Base-by-base conservation (phyloP, 2,113 vertebrate species). In the Cavia porcellus region DNA sequence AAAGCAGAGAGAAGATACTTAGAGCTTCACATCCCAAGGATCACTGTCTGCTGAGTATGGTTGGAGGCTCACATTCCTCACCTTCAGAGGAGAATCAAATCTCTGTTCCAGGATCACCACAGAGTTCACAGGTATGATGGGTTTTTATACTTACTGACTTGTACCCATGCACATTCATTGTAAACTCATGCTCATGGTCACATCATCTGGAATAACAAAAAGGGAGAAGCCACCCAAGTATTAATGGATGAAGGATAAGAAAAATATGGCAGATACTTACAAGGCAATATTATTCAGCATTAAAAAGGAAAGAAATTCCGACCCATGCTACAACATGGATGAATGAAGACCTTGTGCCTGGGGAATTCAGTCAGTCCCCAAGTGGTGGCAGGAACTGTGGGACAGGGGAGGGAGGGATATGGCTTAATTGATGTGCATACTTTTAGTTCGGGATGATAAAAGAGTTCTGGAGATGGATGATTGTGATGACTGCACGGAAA, bases 231-330 rank as follows among this genome's bases (percentile, higher is more conserved):
- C 45, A 50, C 15, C 19, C 89, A 75, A 38, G 30, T 17, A 17
- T 7, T 5, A 7, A 22, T 19, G 15, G 57, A 35, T 25, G 74
- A 91, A n/a, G 45, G 42, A 35, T 59, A 32, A 66, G 32, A 4
- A 6, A 38, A 55, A n/a, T 6, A 0, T 25, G 2, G 11, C 25
- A 0, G 20, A 0, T 47, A 24, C 7, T 19, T 20, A 32, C 25
- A 19, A n/a, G 2, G 38, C 25, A 72, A 35, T 42, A 62, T 2
- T 57, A 52, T 20, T 86, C 38, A 30, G n/a, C 32, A 2, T 59
- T 24, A 22, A 82, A 70, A 90, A 80, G 38, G 82, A 52, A 35
- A n/a, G 7, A 50, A 30, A 6, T 62, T 32, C 90, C 77, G 57
- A 38, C 7, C 9, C 45, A 1, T 2, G 1, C 2, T 30, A 45